Percentiles rank a stretch among this genome's conserved stretches.
Evolutionary conservation across 2,888 invertebrate species (phyloP).

Genomic region (Furcula furcula): DNA sequence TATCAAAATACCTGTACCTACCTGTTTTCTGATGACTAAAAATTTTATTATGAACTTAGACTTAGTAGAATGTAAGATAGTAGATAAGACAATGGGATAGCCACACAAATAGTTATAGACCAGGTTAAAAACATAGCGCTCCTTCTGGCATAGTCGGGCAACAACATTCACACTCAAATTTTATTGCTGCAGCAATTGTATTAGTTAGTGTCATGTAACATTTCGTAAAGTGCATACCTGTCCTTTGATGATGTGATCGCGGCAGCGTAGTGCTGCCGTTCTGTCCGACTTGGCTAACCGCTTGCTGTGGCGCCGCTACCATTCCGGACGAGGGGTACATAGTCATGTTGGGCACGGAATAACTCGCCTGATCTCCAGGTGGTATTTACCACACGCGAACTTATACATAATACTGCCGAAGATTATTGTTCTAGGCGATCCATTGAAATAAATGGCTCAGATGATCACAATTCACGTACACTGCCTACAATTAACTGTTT

Average conservation of each 20-base stretch:
- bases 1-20: no score
- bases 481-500: constrained; percentile 1
- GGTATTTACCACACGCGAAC: constrained; percentile 63
- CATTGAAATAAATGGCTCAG: constrained; percentile 28
- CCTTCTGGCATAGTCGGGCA: no score
- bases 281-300: constrained; percentile 67
- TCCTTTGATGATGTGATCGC: constrained; percentile 75
- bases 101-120: no score
- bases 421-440: constrained; percentile 36
- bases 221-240: constrained; percentile 61
- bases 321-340: constrained; percentile 72
- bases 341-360: constrained; percentile 57
- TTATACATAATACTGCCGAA: constrained; percentile 67
- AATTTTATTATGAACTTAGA: no score
- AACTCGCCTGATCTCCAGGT: constrained; percentile 67
- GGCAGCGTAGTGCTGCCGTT: constrained; percentile 76
- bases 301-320: constrained; percentile 72
- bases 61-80: no score
- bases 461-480: constrained; percentile 8
- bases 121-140: no score
- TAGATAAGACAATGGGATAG: no score
- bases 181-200: not conserved
- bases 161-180: not conserved
- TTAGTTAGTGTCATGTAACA: no score
- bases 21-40: no score